These are phyloP conservation scores for Opisthograptis luteolata DNA, from an alignment of 2,888 invertebrate genomes.

Conservation along the genomic window DNA sequence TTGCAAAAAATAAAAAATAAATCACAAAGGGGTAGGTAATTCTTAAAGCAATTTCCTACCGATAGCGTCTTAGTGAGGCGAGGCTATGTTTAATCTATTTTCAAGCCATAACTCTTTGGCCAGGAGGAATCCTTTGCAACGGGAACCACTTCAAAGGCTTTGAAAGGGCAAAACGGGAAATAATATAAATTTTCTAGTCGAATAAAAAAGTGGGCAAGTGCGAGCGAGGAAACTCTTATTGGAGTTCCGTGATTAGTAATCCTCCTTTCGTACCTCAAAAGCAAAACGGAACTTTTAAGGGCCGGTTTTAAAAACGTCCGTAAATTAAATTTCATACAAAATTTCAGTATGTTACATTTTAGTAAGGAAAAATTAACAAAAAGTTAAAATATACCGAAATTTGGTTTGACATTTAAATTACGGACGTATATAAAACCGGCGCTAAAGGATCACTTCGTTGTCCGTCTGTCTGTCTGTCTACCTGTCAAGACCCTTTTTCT, in stretches of 20 bases:
- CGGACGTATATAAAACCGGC: too few relatives aligned
- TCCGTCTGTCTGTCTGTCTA: too few relatives aligned
- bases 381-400: too few relatives aligned
- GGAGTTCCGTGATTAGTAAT: too few relatives aligned
- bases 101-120: slow-evolving; percentile 39
- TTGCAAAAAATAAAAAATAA: slow-evolving; percentile 36
- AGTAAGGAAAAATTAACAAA: too few relatives aligned
- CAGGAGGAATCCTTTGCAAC: slow-evolving; percentile 38
- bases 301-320: too few relatives aligned
- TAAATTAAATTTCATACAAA: too few relatives aligned
- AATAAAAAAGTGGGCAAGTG: slow-evolving; percentile 23
- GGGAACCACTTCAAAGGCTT: slow-evolving; percentile 37
- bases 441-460: too few relatives aligned
- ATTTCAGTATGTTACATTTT: too few relatives aligned
- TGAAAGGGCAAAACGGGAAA: slow-evolving; percentile 36
- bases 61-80: slow-evolving; percentile 33
- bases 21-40: slow-evolving; percentile 36
- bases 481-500: too few relatives aligned
- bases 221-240: not conserved
- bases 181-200: slow-evolving; percentile 36
- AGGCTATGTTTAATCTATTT: slow-evolving; percentile 37
- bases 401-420: too few relatives aligned
- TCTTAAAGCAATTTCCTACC: slow-evolving; percentile 41
- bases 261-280: not conserved
- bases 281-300: too few relatives aligned